Conservation (phyloP, 2,113 vertebrate genomes). For the Bufo bufo region DNA sequence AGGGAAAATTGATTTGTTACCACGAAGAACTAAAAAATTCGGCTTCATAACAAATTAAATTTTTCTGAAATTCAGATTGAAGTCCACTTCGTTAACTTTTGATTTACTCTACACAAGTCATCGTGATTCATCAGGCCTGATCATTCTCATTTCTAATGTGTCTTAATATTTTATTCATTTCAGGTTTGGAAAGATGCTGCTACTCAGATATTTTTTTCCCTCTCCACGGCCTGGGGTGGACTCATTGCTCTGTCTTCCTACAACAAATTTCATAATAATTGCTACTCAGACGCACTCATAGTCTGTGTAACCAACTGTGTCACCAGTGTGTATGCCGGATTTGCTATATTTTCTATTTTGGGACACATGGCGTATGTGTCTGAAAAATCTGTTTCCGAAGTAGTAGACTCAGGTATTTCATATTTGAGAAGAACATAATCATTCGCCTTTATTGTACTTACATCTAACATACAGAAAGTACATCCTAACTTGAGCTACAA, state of each 20-base stretch:
- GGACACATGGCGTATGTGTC: conserved; percentile 91
- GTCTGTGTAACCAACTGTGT: conserved; percentile 85
- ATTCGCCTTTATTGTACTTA: neutral
- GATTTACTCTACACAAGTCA: no score
- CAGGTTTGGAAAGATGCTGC: conserved; percentile 97
- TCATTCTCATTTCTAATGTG: neutral
- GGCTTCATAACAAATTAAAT: no score
- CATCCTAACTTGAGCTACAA: no score
- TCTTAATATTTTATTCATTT: conserved; percentile 38
- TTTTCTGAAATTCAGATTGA: no score
- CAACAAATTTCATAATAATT: conserved; percentile 94
- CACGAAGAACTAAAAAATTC: no score
- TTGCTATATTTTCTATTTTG: conserved; percentile 94
- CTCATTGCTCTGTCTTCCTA: conserved; percentile 92
- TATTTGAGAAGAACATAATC: neutral
- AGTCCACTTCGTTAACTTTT: no score
- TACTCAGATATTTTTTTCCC: conserved; percentile 93
- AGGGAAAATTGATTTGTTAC: no score
- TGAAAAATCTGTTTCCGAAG: conserved; percentile 79
- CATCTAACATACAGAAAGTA: neutral
- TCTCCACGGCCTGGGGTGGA: conserved; percentile 89
- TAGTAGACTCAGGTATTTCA: conserved; percentile 85
- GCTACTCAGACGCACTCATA: conserved; percentile 85
- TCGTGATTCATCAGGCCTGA: neutral
- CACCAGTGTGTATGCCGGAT: conserved; percentile 92